Conservation (phyloP, 2,797 vertebrate genomes). For the Kryptopterus vitreolus region DNA sequence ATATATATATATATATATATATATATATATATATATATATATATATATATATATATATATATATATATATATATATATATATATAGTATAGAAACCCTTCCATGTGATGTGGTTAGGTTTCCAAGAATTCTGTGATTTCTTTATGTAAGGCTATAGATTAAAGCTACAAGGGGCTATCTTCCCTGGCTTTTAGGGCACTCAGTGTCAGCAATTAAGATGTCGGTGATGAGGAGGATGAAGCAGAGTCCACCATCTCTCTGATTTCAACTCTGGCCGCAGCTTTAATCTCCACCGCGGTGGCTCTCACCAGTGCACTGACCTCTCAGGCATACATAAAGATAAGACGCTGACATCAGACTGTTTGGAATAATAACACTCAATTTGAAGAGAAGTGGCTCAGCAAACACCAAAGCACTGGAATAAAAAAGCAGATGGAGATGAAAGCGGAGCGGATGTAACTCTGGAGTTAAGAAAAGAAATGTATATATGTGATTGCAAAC, state of each 20-base stretch:
- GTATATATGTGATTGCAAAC: slow-evolving; percentile 57
- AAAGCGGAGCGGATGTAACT: slow-evolving; percentile 69
- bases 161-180: slow-evolving; percentile 31
- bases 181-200: slow-evolving; percentile 25
- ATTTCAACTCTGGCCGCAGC: slow-evolving; percentile 62
- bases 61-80: too few species aligned
- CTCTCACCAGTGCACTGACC: slow-evolving; percentile 65
- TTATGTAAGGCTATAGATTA: slow-evolving; percentile 51
- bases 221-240: slow-evolving; percentile 62
- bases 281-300: slow-evolving; percentile 74
- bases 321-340: slow-evolving; percentile 76
- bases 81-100: too few species aligned
- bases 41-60: too few species aligned
- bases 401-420: slow-evolving; percentile 59
- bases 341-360: slow-evolving; percentile 63
- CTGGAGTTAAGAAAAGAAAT: slow-evolving; percentile 57
- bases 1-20: too few species aligned
- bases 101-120: slow-evolving; percentile 5
- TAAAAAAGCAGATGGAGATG: slow-evolving; percentile 76
- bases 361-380: slow-evolving; percentile 78
- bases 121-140: slow-evolving; percentile 30
- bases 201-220: slow-evolving; percentile 50
- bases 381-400: slow-evolving; percentile 67
- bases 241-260: slow-evolving; percentile 57
- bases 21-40: too few species aligned